Conservation (phyloP, 2,888 invertebrate species). For the Agrochola macilenta region DNA sequence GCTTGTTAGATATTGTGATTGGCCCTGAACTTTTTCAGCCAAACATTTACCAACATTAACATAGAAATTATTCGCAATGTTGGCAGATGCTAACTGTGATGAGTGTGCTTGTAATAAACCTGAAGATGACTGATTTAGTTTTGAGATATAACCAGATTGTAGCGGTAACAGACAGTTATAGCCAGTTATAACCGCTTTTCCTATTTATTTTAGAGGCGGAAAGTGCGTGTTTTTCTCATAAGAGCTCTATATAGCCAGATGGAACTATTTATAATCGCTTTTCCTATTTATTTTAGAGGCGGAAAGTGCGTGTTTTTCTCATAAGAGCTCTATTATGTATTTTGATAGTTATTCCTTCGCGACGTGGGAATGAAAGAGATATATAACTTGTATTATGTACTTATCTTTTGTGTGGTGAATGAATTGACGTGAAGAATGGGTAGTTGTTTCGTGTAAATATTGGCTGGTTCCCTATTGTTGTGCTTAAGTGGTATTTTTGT, state of each 20-base stretch:
- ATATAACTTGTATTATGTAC: slow-evolving; percentile 29
- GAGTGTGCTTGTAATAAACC: too few species aligned
- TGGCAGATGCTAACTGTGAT: too few species aligned
- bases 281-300: slow-evolving; percentile 49
- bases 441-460: slow-evolving; percentile 36
- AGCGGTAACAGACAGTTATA: slow-evolving; percentile 64
- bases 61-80: too few species aligned
- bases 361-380: slow-evolving; percentile 13
- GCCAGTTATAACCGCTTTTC: slow-evolving; percentile 55
- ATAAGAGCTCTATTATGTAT: slow-evolving; percentile 36
- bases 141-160: slow-evolving; percentile 70
- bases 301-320: slow-evolving; percentile 37
- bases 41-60: too few species aligned
- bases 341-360: slow-evolving; percentile 38
- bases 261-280: too few species aligned
- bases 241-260: slow-evolving; percentile 39
- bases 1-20: too few species aligned
- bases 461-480: slow-evolving; percentile 30
- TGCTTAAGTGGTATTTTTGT: slow-evolving; percentile 22
- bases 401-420: slow-evolving; percentile 39
- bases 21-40: too few species aligned
- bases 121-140: too few species aligned
- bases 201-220: slow-evolving; percentile 47
- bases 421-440: slow-evolving; percentile 30
- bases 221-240: slow-evolving; percentile 37